Evolutionary conservation across 2,113 vertebrate species (phyloP), one percentile per base, ranked within the genome.

Genomic region (Menura novaehollandiae): DNA sequence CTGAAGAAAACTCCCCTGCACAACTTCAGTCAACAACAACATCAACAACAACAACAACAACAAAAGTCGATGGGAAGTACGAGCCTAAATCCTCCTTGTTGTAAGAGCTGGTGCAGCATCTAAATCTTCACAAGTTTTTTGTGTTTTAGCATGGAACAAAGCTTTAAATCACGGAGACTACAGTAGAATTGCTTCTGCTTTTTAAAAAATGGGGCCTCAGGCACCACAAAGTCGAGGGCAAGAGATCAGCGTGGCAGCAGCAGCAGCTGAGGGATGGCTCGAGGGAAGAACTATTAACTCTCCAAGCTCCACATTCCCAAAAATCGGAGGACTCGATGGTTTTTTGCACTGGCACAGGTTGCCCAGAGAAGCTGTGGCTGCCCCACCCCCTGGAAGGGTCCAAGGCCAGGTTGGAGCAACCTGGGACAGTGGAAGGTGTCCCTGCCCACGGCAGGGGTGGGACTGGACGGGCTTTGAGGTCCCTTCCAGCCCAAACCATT

Each of bases 121-220:
- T 95, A 96, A 97, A 97, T 96, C 93, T 96, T 74, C 60, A 3
- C 5, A 26, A 53, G 63, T 53, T 88, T 89, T 92, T 91, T 95
- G 85, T 95, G 83, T 60, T 97, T 96, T 91, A 95, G 88, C 91
- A 71, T 77, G 91, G 94, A 96, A 95, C 94, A 93, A 95, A 96
- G 90, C 94, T 84, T 86, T 97, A 97, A 96, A 97, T 97, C 97
- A 97, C 2, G 3, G 76, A 62, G 32, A 92, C 89, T 82, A 67
- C 75, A 62, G 73, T 58, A 85, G 97, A 97, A 97, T 93, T 95
- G 94, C 88, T 93, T 95, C 82, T 95, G 74, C 89, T 85, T 91
- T 78, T 58, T 87, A 75, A 95, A 95, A 96, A 97, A 94, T 64
- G 78, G 83, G 43, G 71, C 52, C 69, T 93, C 35, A 4, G 69